These are phyloP conservation scores for Poecile montanus DNA, from an alignment of 2,797 vertebrate species.

Conservation along the genomic window DNA sequence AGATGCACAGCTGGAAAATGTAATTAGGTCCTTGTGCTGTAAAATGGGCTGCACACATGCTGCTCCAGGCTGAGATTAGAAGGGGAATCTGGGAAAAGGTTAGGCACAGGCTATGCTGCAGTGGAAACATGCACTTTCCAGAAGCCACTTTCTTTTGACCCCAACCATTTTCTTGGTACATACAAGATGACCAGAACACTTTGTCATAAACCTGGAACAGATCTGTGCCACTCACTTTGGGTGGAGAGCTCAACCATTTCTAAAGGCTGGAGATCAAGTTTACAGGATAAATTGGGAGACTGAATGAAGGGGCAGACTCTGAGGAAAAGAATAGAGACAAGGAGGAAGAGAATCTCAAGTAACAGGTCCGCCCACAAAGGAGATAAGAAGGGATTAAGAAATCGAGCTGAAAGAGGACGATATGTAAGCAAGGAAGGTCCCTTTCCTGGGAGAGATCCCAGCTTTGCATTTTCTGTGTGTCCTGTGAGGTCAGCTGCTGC, in stretches of 20 bases:
- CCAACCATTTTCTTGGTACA: neutral
- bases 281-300: neutral
- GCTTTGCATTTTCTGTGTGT: neutral
- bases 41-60: constrained; percentile 18
- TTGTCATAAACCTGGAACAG: neutral
- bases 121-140: neutral
- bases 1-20: constrained; percentile 52
- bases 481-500: neutral
- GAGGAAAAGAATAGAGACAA: neutral
- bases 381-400: neutral
- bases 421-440: neutral
- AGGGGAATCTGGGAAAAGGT: neutral
- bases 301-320: neutral
- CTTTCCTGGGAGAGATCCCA: neutral
- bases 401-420: neutral
- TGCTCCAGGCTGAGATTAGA: constrained; percentile 45
- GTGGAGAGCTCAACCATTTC: neutral
- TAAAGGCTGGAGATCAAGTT: neutral
- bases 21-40: constrained; percentile 56
- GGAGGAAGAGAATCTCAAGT: neutral
- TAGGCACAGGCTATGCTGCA: neutral
- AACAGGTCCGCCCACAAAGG: neutral
- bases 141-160: neutral
- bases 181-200: neutral
- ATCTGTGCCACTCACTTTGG: neutral